Evolutionary conservation across 2,797 vertebrate species (phyloP), one percentile per base, ranked within the genome.

Genomic region (Gila robusta): DNA sequence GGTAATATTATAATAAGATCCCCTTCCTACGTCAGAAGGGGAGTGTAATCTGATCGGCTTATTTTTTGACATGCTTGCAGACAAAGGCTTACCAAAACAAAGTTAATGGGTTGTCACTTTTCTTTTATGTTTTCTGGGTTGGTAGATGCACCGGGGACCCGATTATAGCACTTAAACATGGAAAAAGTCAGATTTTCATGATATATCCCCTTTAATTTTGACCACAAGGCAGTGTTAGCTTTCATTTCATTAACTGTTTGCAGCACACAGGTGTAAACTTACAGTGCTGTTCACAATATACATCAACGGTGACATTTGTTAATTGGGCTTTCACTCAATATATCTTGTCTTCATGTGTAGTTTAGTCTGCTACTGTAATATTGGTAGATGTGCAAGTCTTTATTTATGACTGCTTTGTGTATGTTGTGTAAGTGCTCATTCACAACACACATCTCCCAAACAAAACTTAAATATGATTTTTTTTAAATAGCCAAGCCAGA

Each of bases 221-320:
- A 82, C 32, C 66, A 81, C 73, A 69, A 79, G 79, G 73, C 78
- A 89, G 59, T 86, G 70, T 79, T 67, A 47, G 81, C 71, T 64
- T 70, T 76, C 41, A 23, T 72, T 84, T 88, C 82, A 91, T 88
- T 56, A 71, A 64, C 78, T 88, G 69, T 80, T 23, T 70, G 21
- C n/a, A 77, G 41, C 52, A 66, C 70, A 44, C n/a, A 64, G 5
- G 62, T 64, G 26, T 64, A 66, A 17, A 16, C 64, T 17, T 32
- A 32, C 62, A 32, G 28, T 26, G 10, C n/a, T 17, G 32, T 28
- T 32, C 5, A 16, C 52, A 52, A 72, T 76, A 41, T 12, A 78
- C 32, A 37, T 80, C 10, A 32, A 54, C 23, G 23, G 37, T 35
- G 37, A 80, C 44, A 71, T 28, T 8, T 35, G 28, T 62, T 23